Evolutionary conservation across 2,113 vertebrate species (phyloP), one percentile per base, ranked within the genome.

Genomic region (Motacilla tschutschensis): DNA sequence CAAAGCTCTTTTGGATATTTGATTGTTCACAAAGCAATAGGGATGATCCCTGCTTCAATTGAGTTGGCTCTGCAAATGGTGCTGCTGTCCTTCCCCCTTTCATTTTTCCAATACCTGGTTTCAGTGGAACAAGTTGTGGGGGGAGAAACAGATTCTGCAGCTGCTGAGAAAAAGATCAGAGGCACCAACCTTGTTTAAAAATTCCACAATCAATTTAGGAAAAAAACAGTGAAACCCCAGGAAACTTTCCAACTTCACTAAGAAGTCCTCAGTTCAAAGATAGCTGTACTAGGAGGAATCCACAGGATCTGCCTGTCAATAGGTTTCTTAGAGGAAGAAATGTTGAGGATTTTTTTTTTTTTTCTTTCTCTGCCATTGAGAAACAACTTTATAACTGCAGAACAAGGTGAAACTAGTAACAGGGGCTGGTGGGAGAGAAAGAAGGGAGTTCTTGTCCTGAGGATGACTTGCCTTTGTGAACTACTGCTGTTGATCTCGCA

Each of bases 251-350:
- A 92, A 91, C 91, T 97, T 96, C 92, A 90, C 90, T 95, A 95
- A 94, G 96, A 95, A 96, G 95, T 95, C 89, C 87, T 95, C 92
- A 97, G 97, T 97, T 97, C 97, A 97, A 97, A 97, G 97, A 85
- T 96, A 96, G 94, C 91, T 91, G 87, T 94, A 93, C 94, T 60
- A 51, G 93, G 92, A 95, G 95, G 96, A 97, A 95, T 92, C 94
- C 90, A 85, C 91, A 96, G 96, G 97, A 96, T 97, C 95, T 96
- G 96, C 70, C 95, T 95, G 96, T 97, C 97, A 95, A 97, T 97
- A 97, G 88, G 82, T 88, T 97, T 97, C 95, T 95, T 95, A 95
- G 85, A 94, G 91, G 88, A 95, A 95, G 86, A 95, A 96, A 82
- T 43, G 89, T 93, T 90, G 71, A 54, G 44, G 22, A 7, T 63